Percentiles rank a stretch among this genome's conserved stretches.
phyloP scores from a whole-genome alignment of 2,113 vertebrate species.

The Merops nubicus region DNA sequence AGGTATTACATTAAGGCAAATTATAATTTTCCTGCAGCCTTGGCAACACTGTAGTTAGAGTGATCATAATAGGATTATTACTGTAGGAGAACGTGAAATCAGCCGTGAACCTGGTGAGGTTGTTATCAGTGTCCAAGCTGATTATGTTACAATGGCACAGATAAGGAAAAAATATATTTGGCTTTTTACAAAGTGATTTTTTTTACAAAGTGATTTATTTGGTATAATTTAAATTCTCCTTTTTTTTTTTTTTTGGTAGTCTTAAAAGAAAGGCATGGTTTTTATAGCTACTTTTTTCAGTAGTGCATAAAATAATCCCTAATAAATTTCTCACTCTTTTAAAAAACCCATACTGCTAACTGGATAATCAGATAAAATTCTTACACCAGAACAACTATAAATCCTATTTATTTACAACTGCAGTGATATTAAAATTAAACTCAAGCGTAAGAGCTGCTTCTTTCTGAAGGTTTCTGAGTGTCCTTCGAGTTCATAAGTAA shows the following conservation, averaged over 20 bases:
- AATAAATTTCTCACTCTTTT: not conserved
- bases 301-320: not conserved
- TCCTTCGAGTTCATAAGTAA: constrained; percentile 58
- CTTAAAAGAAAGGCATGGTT: not conserved
- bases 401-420: constrained; percentile 12
- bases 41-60: not conserved
- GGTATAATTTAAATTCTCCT: not conserved
- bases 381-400: not conserved
- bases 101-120: constrained; percentile 2
- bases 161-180: not conserved
- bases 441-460: not conserved
- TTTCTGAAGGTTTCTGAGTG: constrained; percentile 46
- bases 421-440: constrained; percentile 13
- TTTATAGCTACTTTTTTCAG: not conserved
- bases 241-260: not conserved
- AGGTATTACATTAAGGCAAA: not conserved
- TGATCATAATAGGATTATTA: not conserved
- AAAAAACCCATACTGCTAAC: not conserved
- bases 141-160: not conserved
- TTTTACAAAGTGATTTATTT: not conserved
- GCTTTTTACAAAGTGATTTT: not conserved
- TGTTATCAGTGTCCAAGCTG: not conserved
- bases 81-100: not conserved
- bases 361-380: not conserved
- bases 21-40: not conserved